Evolutionary conservation across 1,140 invertebrate species (phyloP).

Genomic region (Lethocerus indicus): DNA sequence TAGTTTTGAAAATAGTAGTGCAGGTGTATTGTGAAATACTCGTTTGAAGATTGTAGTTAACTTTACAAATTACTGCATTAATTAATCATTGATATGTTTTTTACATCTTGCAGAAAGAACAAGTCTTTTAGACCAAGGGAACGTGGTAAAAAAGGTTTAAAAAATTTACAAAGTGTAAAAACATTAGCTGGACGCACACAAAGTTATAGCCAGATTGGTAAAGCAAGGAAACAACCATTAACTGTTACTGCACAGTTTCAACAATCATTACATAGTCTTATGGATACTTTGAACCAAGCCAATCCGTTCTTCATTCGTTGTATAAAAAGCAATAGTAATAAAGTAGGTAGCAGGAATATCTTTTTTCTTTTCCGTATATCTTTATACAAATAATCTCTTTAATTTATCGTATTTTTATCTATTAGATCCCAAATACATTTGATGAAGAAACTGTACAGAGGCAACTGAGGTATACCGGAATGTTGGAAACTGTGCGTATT

Average conservation of each 20-base stretch:
- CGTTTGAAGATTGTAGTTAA: too few species aligned
- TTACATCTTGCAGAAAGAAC: constrained; percentile 57
- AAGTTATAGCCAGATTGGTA: constrained; percentile 33
- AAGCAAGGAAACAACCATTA: constrained; percentile 67
- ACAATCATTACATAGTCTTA: constrained; percentile 73
- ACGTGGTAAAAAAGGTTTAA: constrained; percentile 59
- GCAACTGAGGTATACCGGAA: constrained; percentile 75
- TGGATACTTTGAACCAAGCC: constrained; percentile 86
- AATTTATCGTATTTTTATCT: constrained; percentile 8
- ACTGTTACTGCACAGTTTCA: constrained; percentile 92
- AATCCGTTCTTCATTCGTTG: constrained; percentile 95
- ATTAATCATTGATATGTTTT: too few species aligned
- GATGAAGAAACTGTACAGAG: constrained; percentile 88
- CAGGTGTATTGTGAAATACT: too few species aligned
- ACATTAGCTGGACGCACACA: constrained; percentile 59
- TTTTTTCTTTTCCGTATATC: neutral
- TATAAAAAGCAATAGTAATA: constrained; percentile 88
- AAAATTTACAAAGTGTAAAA: constrained; percentile 80
- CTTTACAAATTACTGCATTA: too few species aligned
- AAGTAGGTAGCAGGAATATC: constrained; percentile 36
- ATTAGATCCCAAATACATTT: constrained; percentile 68
- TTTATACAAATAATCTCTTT: neutral
- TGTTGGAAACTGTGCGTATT: constrained; percentile 92
- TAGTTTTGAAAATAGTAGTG: too few species aligned
- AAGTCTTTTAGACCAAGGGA: constrained; percentile 72